Evolutionary conservation across 2,797 vertebrate species (phyloP).

Genomic region (Pseudochromis fuscus): DNA sequence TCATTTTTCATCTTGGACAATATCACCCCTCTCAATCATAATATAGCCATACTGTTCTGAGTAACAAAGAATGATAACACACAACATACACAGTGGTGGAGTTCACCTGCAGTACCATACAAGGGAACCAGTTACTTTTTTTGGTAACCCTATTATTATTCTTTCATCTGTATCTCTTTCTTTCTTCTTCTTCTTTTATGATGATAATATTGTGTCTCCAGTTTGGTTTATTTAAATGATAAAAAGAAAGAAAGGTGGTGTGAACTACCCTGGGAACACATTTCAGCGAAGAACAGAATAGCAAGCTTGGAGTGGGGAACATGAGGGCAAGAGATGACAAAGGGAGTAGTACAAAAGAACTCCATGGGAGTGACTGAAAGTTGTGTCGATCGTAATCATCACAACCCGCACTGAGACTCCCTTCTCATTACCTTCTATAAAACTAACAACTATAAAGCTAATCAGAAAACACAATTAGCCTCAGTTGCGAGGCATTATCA

Average conservation of each 20-base stretch:
- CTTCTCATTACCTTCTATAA: constrained; percentile 9
- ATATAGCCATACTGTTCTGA: constrained; percentile 34
- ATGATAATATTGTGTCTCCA: constrained; percentile 1
- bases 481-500: constrained; percentile 6
- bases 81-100: constrained; percentile 10
- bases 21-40: constrained; percentile 66
- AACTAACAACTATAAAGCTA: constrained; percentile 5
- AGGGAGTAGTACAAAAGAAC: constrained; percentile 24
- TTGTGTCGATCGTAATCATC: constrained; percentile 11
- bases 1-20: constrained; percentile 72
- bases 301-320: constrained; percentile 20
- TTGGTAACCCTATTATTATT: background rate
- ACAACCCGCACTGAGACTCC: background rate
- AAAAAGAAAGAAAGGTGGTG: constrained; percentile 11
- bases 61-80: constrained; percentile 53
- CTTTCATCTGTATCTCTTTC: background rate
- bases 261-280: constrained; percentile 9
- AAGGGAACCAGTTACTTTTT: constrained; percentile 16
- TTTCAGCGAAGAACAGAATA: constrained; percentile 29
- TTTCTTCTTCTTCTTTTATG: no score
- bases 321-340: constrained; percentile 31
- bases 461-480: background rate
- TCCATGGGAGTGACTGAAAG: constrained; percentile 17
- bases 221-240: constrained; percentile 32
- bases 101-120: background rate